Evolutionary conservation across 2,888 invertebrate species (phyloP).

Genomic region (Toxonevra muliebris): DNA sequence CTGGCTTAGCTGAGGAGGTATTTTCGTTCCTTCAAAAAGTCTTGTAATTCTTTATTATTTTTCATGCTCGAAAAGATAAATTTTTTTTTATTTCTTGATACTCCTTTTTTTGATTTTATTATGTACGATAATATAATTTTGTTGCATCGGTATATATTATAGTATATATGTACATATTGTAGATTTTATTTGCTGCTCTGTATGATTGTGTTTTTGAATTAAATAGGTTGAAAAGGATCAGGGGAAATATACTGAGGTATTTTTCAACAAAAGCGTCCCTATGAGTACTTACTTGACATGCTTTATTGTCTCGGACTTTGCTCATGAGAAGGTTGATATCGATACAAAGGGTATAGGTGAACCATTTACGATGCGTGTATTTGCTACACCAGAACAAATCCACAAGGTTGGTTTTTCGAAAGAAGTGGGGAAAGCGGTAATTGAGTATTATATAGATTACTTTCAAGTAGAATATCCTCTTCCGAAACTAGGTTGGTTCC

Average conservation of each 20-base stretch:
- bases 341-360: conserved; percentile 69
- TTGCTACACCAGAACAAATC: conserved; percentile 78
- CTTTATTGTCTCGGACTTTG: conserved; percentile 92
- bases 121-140: background rate
- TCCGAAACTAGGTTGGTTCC: conserved; percentile 81
- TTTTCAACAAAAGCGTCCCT: conserved; percentile 82
- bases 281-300: conserved; percentile 96
- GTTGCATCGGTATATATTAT: no score
- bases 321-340: conserved; percentile 66
- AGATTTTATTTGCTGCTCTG: background rate
- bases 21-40: no score
- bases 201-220: background rate
- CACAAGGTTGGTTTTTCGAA: conserved; percentile 82
- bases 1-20: no score
- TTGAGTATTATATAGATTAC: conserved; percentile 84
- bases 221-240: conserved; percentile 50
- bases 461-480: conserved; percentile 88
- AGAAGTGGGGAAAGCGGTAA: conserved; percentile 76
- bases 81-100: background rate
- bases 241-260: conserved; percentile 70
- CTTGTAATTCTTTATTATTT: background rate
- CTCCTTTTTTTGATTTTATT: background rate
- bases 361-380: conserved; percentile 76
- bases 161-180: no score
- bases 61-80: background rate